phyloP scores from a whole-genome alignment of 1,140 invertebrate species.

The Tetragnatha versicolor region DNA sequence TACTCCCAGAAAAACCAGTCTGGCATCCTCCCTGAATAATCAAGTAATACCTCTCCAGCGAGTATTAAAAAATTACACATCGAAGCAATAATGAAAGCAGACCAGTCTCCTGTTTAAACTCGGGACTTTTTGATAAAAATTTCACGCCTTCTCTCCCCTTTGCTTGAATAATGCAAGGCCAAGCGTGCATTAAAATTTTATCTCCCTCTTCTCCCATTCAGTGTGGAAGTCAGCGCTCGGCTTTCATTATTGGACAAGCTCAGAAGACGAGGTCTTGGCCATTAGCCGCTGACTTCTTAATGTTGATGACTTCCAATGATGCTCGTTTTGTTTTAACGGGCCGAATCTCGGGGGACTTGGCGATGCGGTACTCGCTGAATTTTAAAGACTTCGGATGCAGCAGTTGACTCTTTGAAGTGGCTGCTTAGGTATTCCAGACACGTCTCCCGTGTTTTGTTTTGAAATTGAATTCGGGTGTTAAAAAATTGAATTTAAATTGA shows the following conservation, averaged over 20 bases:
- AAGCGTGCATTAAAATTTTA: conserved; percentile 34
- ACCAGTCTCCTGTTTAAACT: background rate
- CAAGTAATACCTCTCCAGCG: background rate
- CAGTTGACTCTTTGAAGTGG: background rate
- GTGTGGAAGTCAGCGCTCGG: background rate
- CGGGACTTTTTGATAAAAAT: conserved; percentile 33
- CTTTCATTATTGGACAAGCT: conserved; percentile 21
- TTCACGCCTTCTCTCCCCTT: background rate
- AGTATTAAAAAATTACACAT: background rate
- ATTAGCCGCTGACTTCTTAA: conserved; percentile 19
- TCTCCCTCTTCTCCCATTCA: background rate
- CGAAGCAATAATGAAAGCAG: background rate
- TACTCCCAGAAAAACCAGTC: background rate
- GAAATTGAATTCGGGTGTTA: too few relatives aligned
- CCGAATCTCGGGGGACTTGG: too few relatives aligned
- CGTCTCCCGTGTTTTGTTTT: too few relatives aligned
- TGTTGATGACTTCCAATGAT: conserved; percentile 7
- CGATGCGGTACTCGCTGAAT: background rate
- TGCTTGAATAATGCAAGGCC: background rate
- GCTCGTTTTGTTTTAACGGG: conserved; percentile 1
- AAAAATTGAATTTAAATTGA: too few relatives aligned
- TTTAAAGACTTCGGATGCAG: background rate
- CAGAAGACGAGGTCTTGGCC: background rate
- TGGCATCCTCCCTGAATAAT: background rate
- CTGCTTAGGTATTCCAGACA: background rate